Conservation (phyloP, 2,888 invertebrate genomes). For the Ichneumoninae sp. region DNA sequence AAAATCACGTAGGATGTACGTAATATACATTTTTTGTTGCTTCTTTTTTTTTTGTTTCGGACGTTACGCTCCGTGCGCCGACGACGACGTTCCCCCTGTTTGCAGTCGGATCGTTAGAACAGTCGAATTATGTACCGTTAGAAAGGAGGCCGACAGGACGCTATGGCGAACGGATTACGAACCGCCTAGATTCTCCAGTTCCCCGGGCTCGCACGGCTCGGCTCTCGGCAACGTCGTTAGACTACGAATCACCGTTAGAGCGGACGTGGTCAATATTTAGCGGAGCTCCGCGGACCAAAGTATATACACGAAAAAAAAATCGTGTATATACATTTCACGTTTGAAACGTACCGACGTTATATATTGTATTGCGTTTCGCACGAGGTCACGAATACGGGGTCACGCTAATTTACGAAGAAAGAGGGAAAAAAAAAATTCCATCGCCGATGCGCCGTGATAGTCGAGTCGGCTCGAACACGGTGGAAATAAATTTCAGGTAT, state of each 20-base stretch:
- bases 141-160: conserved; percentile 60
- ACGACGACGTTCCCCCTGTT: conserved; percentile 49
- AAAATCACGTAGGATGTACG: conserved; percentile 16
- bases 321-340: conserved; percentile 7
- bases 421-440: background rate
- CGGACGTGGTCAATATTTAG: conserved; percentile 62
- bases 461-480: background rate
- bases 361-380: background rate
- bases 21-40: conserved; percentile 14
- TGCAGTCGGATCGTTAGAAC: conserved; percentile 64
- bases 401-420: conserved; percentile 37
- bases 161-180: conserved; percentile 49
- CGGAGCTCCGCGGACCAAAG: conserved; percentile 40
- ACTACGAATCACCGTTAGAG: conserved; percentile 62
- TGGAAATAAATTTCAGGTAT: conserved; percentile 5
- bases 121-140: conserved; percentile 58
- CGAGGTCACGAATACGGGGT: conserved; percentile 9
- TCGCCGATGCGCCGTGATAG: background rate
- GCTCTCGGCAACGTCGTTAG: conserved; percentile 43
- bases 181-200: conserved; percentile 14
- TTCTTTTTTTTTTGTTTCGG: conserved; percentile 3
- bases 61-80: conserved; percentile 39
- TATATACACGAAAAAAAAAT: background rate
- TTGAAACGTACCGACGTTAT: conserved; percentile 13
- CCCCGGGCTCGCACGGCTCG: conserved; percentile 6